Evolutionary conservation across 1,140 invertebrate species (phyloP), one percentile per base, ranked within the genome.

Genomic region (Latrodectus geometricus): DNA sequence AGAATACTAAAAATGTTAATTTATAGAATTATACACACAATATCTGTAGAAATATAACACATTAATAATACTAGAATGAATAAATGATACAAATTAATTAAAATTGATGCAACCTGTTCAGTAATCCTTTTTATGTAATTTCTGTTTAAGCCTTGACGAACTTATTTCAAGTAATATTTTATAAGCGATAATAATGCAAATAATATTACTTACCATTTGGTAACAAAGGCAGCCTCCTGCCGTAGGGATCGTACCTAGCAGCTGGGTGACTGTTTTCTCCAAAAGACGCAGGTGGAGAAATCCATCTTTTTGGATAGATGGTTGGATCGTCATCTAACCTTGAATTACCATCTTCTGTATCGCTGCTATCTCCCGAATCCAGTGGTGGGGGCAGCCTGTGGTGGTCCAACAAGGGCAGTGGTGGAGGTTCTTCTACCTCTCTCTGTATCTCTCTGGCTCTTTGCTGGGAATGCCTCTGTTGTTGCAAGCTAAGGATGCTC

Each of bases 241-340:
- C 86, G 69, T 87, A 87, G 14, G 86, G 79, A 35, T 87, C 86
- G 65, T 87, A 82, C 69, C 79, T 87, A 7, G 86, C 85, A 9
- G 76, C 68, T 8, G 85, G 85, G n/a, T 79, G 68, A 68, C 85
- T 79, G 70, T 87, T 75, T 21, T 75, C 85, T 9, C 85, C 85
- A 17, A 87, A 87, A 4, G 85, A 87, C 9, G 85, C 76, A 9
- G 85, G 85, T 4, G 85, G 85, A 21, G 85, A 87, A 56, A 87
- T 87, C 85, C 85, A 87, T 17, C 85, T 79, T 48, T 87, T 87
- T 15, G 85, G 85, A 48, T 17, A 75, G 12, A 69, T 54, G 15
- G 69, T 54, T 20, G 48, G 49, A n/a, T 86, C 83, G 20, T 86
- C 83, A 8, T 86, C 75, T n/a, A 61, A 8, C 4, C 54, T 17